Conservation (phyloP, 2,113 vertebrate species). For the Hiodon tergisus region DNA sequence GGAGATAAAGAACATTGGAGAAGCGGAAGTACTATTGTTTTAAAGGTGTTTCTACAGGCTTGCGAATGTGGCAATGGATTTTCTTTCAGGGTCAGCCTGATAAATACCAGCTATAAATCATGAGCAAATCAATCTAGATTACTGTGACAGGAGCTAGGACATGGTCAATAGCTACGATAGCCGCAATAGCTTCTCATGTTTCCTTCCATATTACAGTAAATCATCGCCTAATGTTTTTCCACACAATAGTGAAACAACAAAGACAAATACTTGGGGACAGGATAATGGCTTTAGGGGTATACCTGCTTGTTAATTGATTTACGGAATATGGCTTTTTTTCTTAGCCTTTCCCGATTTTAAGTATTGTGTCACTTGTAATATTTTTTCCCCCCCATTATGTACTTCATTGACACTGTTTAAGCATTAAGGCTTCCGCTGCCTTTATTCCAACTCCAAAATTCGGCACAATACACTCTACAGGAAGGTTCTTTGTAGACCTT, state of each 20-base stretch:
- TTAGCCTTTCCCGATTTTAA: too few species aligned
- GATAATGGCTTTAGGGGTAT: neutral
- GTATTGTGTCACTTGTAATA: too few species aligned
- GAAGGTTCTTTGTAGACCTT: too few species aligned
- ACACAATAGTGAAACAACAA: neutral
- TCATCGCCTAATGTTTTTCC: neutral
- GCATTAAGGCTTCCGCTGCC: too few species aligned
- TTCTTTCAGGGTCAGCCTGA: constrained; percentile 20
- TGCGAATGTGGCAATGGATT: constrained; percentile 11
- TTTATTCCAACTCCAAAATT: too few species aligned
- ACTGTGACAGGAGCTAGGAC: constrained; percentile 19
- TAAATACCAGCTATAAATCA: constrained; percentile 32
- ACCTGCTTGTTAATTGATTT: too few species aligned
- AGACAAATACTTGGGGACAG: constrained; percentile 1
- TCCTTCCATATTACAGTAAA: constrained; percentile 27
- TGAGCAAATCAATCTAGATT: constrained; percentile 35
- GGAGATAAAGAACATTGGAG: neutral
- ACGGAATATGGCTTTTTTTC: too few species aligned
- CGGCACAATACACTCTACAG: too few species aligned
- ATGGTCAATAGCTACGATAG: constrained; percentile 22
- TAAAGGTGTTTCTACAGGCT: neutral
- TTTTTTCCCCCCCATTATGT: too few species aligned
- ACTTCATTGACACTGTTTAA: too few species aligned
- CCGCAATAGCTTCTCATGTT: constrained; percentile 27
- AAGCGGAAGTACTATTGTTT: neutral